Evolutionary conservation across 2,888 invertebrate species (phyloP).

Genomic region (Urechis unicinctus): DNA sequence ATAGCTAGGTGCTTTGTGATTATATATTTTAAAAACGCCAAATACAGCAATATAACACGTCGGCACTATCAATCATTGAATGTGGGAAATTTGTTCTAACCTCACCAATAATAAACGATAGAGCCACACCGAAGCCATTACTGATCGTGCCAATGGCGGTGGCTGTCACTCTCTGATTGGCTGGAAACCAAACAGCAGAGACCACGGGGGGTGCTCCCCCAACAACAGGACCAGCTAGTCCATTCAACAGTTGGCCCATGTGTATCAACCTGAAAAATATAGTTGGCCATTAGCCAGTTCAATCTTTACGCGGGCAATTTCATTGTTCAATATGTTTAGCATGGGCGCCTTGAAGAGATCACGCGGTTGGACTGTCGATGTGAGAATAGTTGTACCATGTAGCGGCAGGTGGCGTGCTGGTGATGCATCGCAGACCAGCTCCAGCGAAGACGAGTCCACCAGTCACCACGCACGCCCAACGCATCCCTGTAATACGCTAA

Average conservation of each 20-base stretch:
- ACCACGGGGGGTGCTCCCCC: constrained; percentile 49
- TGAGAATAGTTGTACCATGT: constrained; percentile 37
- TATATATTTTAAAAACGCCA: no score
- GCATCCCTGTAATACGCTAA: constrained; percentile 33
- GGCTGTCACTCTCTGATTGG: constrained; percentile 50
- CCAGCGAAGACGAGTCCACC: constrained; percentile 29
- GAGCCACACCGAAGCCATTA: constrained; percentile 28
- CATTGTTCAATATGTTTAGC: no score
- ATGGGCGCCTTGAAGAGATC: no score
- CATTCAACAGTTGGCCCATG: constrained; percentile 48
- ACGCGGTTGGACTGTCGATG: no score
- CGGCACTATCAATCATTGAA: no score
- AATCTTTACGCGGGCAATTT: no score
- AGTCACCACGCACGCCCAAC: constrained; percentile 32
- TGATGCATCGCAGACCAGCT: constrained; percentile 37
- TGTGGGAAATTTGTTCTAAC: no score
- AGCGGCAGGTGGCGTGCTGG: constrained; percentile 23
- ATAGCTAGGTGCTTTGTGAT: no score
- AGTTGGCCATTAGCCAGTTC: no score
- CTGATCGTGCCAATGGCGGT: constrained; percentile 25
- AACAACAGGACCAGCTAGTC: constrained; percentile 50
- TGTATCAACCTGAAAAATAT: constrained; percentile 21
- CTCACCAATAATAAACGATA: constrained; percentile 34
- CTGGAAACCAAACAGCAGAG: constrained; percentile 53
- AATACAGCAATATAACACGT: no score